Evolutionary conservation across 2,797 vertebrate genomes (phyloP).

Genomic region (Cossypha caffra): DNA sequence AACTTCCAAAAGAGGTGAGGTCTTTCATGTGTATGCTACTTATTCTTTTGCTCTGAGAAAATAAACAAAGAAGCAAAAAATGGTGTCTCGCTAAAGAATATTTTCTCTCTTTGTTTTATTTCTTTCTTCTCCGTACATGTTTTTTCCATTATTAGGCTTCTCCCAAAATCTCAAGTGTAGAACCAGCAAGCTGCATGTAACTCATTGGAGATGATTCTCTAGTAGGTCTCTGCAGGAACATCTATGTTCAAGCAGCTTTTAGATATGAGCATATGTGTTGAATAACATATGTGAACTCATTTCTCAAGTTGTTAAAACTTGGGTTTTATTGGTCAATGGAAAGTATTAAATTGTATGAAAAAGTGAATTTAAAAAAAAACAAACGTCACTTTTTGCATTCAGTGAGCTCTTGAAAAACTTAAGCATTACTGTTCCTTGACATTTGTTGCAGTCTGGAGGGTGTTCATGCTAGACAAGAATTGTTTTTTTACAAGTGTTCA

Average conservation of each 20-base stretch:
- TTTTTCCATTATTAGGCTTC: not conserved
- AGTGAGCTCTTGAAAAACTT: not conserved
- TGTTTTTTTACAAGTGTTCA: not conserved
- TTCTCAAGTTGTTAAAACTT: not conserved
- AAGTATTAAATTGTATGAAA: not conserved
- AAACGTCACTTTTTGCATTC: not conserved
- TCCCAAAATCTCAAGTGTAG: fast-evolving
- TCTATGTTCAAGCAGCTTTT: not conserved
- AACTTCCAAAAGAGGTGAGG: not conserved
- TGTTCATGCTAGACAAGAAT: not conserved
- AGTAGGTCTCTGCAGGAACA: not conserved
- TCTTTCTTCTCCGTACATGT: not conserved
- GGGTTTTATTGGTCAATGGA: not conserved
- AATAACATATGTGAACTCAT: not conserved
- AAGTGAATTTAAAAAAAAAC: not conserved
- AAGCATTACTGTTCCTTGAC: not conserved
- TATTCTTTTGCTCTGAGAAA: not conserved
- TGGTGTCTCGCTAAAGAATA: not conserved
- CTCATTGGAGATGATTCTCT: not conserved
- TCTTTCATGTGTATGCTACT: not conserved
- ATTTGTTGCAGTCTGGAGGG: not conserved
- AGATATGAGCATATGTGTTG: not conserved
- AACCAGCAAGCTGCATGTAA: not conserved
- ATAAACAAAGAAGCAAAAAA: not conserved
- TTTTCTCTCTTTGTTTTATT: not conserved